These are phyloP conservation scores for Tokudaia muenninki DNA, from an alignment of 2,797 vertebrate genomes.

Conservation along the genomic window DNA sequence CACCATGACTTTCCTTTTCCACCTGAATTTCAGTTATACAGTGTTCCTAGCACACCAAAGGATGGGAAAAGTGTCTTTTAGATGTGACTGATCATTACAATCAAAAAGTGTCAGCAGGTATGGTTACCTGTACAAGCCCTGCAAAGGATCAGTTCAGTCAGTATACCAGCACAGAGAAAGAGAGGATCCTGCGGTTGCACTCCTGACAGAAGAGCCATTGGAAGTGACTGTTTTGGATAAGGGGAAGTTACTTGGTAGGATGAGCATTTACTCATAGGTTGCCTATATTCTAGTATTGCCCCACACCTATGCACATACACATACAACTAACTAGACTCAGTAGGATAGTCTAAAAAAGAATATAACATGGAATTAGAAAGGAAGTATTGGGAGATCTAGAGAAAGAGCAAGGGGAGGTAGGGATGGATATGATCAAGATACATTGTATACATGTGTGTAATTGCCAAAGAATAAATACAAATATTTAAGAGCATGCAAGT, in stretches of 20 bases:
- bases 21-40: constrained; percentile 7
- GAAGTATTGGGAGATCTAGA: neutral
- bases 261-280: neutral
- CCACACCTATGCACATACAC: neutral
- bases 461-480: neutral
- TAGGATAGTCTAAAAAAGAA: neutral
- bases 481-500: neutral
- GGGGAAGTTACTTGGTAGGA: neutral
- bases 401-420: neutral
- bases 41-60: no score
- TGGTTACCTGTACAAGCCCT: neutral
- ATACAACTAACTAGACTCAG: neutral
- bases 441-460: neutral
- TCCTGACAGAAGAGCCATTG: neutral
- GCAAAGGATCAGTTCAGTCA: neutral
- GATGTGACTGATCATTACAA: neutral
- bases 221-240: neutral
- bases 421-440: neutral
- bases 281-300: neutral
- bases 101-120: neutral
- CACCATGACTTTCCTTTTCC: neutral
- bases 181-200: neutral
- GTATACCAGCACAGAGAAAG: neutral
- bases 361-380: neutral
- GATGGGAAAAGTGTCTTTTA: neutral